These are phyloP conservation scores for Argyresthia albistria DNA, from an alignment of 2,888 invertebrate genomes.

Conservation along the genomic window DNA sequence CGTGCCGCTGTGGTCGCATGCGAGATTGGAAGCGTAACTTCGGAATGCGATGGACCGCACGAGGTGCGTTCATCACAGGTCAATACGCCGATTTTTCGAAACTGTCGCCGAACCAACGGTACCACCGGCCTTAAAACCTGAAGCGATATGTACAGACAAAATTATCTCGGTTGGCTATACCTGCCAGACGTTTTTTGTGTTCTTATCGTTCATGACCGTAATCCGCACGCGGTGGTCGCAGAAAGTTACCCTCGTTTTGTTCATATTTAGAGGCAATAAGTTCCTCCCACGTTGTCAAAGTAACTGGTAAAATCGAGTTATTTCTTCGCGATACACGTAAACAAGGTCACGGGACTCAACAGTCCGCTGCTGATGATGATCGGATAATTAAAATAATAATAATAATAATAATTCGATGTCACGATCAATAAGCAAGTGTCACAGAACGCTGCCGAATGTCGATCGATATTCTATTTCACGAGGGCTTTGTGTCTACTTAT, in stretches of 20 bases:
- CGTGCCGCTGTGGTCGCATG: no score
- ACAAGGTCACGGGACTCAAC: no score
- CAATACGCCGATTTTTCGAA: slow-evolving; percentile 30
- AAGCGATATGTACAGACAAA: not conserved
- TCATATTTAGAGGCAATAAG: not conserved
- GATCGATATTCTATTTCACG: not conserved
- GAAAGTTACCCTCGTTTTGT: not conserved
- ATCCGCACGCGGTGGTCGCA: not conserved
- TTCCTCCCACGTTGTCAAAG: not conserved
- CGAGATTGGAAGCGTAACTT: no score
- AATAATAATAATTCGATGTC: no score
- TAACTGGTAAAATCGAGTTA: no score
- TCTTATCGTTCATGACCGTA: not conserved
- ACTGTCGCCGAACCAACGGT: slow-evolving; percentile 12
- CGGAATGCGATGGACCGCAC: slow-evolving; percentile 2
- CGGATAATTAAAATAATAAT: no score
- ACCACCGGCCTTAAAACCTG: slow-evolving; percentile 3
- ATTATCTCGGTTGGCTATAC: not conserved
- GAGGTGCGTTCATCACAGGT: slow-evolving; percentile 25
- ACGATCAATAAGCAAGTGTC: no score
- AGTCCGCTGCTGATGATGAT: no score
- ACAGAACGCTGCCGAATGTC: no score
- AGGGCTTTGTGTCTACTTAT: slow-evolving; percentile 19
- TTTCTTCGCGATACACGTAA: no score
- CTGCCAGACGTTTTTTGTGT: not conserved